Evolutionary conservation across 2,797 vertebrate genomes (phyloP), one percentile per base, ranked within the genome.

Genomic region (Sebastiscus tertius): DNA sequence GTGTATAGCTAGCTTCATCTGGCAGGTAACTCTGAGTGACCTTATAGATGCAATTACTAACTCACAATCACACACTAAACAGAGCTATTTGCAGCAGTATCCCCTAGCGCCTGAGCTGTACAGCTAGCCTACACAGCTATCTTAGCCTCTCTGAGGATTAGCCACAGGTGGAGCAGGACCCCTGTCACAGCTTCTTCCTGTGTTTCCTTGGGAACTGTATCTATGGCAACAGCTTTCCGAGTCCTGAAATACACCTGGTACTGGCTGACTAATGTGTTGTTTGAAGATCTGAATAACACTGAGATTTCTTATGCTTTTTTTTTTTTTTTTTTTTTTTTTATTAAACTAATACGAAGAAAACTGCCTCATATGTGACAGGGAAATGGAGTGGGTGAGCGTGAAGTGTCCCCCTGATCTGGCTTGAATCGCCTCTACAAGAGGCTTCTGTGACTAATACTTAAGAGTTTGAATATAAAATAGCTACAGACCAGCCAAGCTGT

Each of bases 151-250:
- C 36, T 14, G 72, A 86, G 85, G 89, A 90, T 84, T 81, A 89
- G 90, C 92, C 93, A 94, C 93, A 95, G 94, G 94, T 96, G 93
- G 90, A 94, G 90, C 90, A 78, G 88, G 90, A 94, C 90, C 88
- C 91, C 85, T 92, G 93, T 94, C 93, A 93, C 86, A 90, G 93
- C 91, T 85, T 94, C 90, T 90, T 88, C 88, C 86, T 89, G 89
- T 62, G 87, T 93, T 94, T 94, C 94, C 93, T 77, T 81, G 87
- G 90, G 86, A 94, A 95, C 92, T 27, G 92, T 94, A 83, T 86
- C 96, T 90, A 95, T 95, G 92, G 95, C 90, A 96, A 96, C 95
- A 90, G 94, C 88, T 92, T 94, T 81, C 71, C 14, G 61, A 85
- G 79, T 89, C 87, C 89, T 89, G 79, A 89, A 90, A 89, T 92